Evolutionary conservation across 2,888 invertebrate genomes (phyloP), one percentile per base, ranked within the genome.

Genomic region (Carcina quercana): DNA sequence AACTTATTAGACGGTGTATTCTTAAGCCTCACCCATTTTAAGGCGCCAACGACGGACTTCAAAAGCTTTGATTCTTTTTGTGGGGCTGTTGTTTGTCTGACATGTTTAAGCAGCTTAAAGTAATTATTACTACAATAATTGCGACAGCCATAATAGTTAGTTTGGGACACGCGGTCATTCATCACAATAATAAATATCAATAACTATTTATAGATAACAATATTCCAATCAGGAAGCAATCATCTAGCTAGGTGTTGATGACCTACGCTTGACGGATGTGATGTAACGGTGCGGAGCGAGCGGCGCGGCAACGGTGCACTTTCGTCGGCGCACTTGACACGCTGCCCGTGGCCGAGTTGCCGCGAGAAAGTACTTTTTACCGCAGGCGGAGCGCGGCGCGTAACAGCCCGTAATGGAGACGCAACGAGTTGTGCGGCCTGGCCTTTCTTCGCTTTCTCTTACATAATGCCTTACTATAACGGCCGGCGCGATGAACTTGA

Each of bases 261-360:
- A 74, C 64, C 74, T 57, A 22, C 61, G 65, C 76, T 80, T 78
- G 65, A 68, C 76, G 68, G 64, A 68, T 64, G 54, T 82, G 74
- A 79, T 75, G 78, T 80, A 78, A 80, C 61, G 61, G 64, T 50
- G 61, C 51, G 59, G 55, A 35, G 52, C 35, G 54, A 44, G 64
- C 66, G 65, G 59, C 59, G 51, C 65, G 68, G 70, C 76, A 73
- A 70, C 78, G 70, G 66, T 69, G 78, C 71, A 79, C 82, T 80
- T 80, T 82, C 80, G 65, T 71, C 72, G 71, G 50, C 70, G 82
- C 79, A 75, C 85, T 83, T 84, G 83, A 85, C 85, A 83, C 73
- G 80, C 66, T 84, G 84, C 70, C 84, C 83, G 64, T 84, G 84
- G 82, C 84, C 83, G 78, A 76, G 63, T 76, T 78, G 67, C 72